Evolutionary conservation across 2,797 vertebrate genomes (phyloP).

Genomic region (Alauda arvensis): DNA sequence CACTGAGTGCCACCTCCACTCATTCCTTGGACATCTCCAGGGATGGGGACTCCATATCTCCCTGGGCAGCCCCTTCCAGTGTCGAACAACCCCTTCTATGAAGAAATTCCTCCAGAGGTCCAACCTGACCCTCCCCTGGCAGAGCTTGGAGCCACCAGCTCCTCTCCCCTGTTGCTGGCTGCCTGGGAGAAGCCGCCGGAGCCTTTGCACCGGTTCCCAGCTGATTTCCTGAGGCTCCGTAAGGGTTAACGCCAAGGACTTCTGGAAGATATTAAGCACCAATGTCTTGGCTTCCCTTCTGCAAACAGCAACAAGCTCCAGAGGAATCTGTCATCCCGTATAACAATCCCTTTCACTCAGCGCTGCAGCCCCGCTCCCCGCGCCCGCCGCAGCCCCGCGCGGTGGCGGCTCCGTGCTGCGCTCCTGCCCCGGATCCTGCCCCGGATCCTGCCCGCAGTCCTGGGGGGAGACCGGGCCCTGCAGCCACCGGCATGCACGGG

Average conservation of each 20-base stretch:
- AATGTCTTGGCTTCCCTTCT: slow-evolving; percentile 44
- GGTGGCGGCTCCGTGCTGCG: neutral
- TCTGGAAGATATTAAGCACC: slow-evolving; percentile 31
- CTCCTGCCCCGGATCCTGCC: neutral
- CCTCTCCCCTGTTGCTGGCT: neutral
- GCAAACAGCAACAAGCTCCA: slow-evolving; percentile 41
- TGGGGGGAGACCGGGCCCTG: neutral
- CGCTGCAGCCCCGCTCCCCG: neutral
- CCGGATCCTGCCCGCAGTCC: neutral
- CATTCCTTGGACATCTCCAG: neutral
- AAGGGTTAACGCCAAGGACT: slow-evolving; percentile 33
- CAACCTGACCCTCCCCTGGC: neutral
- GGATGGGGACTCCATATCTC: neutral
- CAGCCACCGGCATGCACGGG: neutral
- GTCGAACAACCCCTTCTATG: neutral
- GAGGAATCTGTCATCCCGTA: slow-evolving; percentile 32
- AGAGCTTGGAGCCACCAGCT: neutral
- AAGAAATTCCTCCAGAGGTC: neutral
- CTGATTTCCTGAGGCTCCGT: neutral
- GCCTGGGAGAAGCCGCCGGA: neutral
- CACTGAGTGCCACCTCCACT: neutral
- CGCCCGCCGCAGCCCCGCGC: neutral
- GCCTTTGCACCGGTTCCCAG: neutral
- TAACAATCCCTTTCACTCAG: slow-evolving; percentile 44
- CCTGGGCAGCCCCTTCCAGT: neutral